Conservation (phyloP, 2,888 invertebrate species). For the Hoplodrina ambigua region DNA sequence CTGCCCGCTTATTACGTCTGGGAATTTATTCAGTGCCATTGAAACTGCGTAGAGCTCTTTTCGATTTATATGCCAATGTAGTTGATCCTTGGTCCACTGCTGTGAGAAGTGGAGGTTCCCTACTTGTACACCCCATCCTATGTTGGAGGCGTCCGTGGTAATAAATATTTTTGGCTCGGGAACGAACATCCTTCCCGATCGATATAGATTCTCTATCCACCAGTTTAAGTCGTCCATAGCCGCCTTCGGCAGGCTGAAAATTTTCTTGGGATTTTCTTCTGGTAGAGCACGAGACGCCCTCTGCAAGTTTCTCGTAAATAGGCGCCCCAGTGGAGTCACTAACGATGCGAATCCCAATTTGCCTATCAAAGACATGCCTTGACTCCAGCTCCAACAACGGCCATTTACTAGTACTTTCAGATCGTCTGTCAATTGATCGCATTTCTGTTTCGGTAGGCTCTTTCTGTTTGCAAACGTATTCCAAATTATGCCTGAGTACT, state of each 20-base stretch:
- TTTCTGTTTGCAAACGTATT: constrained; percentile 24
- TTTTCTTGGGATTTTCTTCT: too few relatives aligned
- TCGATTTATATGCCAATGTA: constrained; percentile 58
- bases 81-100: constrained; percentile 43
- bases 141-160: constrained; percentile 58
- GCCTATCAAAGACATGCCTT: too few relatives aligned
- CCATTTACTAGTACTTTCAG: too few relatives aligned
- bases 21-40: constrained; percentile 22
- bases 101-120: constrained; percentile 17
- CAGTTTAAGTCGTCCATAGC: constrained; percentile 48
- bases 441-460: constrained; percentile 29
- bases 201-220: constrained; percentile 41
- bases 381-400: too few relatives aligned
- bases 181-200: constrained; percentile 14
- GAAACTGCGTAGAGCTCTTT: constrained; percentile 57
- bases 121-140: constrained; percentile 56
- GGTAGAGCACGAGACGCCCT: too few relatives aligned
- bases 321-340: constrained; percentile 44
- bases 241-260: too few relatives aligned
- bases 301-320: constrained; percentile 40
- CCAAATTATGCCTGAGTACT: constrained; percentile 57
- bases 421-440: too few relatives aligned
- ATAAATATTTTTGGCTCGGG: constrained; percentile 44
- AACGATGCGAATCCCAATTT: constrained; percentile 44
- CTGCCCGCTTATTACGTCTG: neutral